Conservation (phyloP, 2,888 invertebrate genomes). For the Galeopsomyia nigrocyanea region DNA sequence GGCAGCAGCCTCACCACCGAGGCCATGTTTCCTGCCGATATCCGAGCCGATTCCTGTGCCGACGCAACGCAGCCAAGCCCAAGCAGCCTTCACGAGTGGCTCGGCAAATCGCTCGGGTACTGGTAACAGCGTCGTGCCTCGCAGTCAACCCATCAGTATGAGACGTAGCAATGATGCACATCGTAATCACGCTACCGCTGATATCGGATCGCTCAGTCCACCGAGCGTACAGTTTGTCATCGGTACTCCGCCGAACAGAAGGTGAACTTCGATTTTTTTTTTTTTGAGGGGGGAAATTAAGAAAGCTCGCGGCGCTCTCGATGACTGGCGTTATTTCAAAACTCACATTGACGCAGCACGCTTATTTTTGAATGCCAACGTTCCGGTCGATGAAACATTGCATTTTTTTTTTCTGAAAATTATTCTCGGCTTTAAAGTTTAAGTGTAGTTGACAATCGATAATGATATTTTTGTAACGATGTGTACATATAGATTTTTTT, state of each 20-base stretch:
- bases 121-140: constrained; percentile 75
- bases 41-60: constrained; percentile 86
- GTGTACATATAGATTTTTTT: too few species aligned
- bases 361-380: too few species aligned
- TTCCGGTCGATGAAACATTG: neutral
- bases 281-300: neutral
- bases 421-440: too few species aligned
- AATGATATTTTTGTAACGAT: too few species aligned
- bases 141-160: constrained; percentile 90
- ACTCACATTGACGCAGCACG: too few species aligned
- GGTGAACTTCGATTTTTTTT: constrained; percentile 66
- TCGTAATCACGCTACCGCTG: constrained; percentile 77
- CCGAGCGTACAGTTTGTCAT: constrained; percentile 90
- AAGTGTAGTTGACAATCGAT: too few species aligned
- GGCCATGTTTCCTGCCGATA: constrained; percentile 79
- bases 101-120: constrained; percentile 54
- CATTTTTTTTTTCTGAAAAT: constrained; percentile 6
- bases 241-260: constrained; percentile 85
- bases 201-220: constrained; percentile 93
- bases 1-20: constrained; percentile 73
- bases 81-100: constrained; percentile 44
- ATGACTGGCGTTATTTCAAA: too few species aligned
- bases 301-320: too few species aligned
- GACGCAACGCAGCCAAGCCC: constrained; percentile 71
- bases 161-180: constrained; percentile 77